Evolutionary conservation across 2,797 vertebrate species (phyloP), one percentile per base, ranked within the genome.

Genomic region (Bothrops alternatus): DNA sequence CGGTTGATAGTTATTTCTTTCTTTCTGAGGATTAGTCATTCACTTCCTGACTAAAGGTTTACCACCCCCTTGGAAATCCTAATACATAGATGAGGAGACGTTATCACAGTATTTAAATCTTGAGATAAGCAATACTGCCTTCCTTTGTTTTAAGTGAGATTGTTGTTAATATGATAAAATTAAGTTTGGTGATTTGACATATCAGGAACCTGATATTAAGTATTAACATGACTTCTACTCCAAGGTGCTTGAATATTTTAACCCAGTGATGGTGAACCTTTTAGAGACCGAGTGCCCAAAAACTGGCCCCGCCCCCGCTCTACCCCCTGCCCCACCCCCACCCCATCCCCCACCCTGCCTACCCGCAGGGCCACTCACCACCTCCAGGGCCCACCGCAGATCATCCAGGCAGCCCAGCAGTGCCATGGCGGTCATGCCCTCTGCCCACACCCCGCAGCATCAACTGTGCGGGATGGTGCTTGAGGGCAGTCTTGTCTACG

Each of bases 1-100:
- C 0, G 42, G 56, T 57, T 12, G 8, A 92, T 93, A 91, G 94
- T 87, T 92, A 93, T 60, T 85, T 91, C 32, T 32, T n/a, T 93
- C 94, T 95, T 95, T 95, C 87, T 32, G 82, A 96, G 94, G 95
- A 95, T 87, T 91, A 90, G 93, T 95, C 95, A 97, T 96, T 97
- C 97, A 96, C 92, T 94, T 97, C 92, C 93, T 63, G 96, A 94
- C 85, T 93, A 93, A 60, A 14, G 94, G 93, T 28, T 96, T 92
- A 93, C 90, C 90, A 90, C 86, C 95, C 42, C 6, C 69, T 96
- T 96, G 92, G 94, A 94, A 94, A 6, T 8, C 93, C 93, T 94
- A 94, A 96, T 90, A 60, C 14, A 32, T 2, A 89, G 90, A 93
- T 94, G 85, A 90, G 85, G 90, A 95, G 89, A 93, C 94, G 60